Conservation (phyloP, 2,888 invertebrate genomes). For the Athrips mouffetella region DNA sequence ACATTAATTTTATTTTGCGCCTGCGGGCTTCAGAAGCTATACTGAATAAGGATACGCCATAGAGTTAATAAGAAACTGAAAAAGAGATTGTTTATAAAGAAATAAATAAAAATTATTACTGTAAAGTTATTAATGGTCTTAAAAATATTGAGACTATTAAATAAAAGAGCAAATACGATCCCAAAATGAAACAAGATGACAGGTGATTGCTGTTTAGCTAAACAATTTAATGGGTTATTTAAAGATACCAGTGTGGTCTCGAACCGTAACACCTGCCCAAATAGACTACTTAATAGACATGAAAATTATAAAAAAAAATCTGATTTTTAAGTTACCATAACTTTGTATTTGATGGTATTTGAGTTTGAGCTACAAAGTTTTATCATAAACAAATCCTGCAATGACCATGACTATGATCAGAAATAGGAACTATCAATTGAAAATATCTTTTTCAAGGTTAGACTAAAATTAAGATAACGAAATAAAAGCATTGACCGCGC, state of each 20-base stretch:
- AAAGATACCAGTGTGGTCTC: slow-evolving; percentile 11
- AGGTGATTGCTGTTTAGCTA: slow-evolving; percentile 3
- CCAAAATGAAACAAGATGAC: not conserved
- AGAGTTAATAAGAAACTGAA: not conserved
- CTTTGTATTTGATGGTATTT: not conserved
- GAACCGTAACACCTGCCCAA: slow-evolving; percentile 10
- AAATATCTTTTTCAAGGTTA: slow-evolving; percentile 19
- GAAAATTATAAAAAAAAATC: not conserved
- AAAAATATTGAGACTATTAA: not conserved
- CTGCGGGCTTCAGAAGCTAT: slow-evolving; percentile 4
- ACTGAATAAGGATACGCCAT: not conserved
- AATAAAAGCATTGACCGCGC: slow-evolving; percentile 22
- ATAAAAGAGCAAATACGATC: not conserved
- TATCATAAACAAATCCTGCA: slow-evolving; percentile 3
- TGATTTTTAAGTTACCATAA: not conserved
- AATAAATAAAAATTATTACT: not conserved
- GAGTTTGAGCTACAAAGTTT: not conserved
- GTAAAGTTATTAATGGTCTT: not conserved
- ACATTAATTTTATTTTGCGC: slow-evolving; percentile 7
- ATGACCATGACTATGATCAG: slow-evolving; percentile 17
- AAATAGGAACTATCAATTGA: slow-evolving; percentile 13
- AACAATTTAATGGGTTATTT: slow-evolving; percentile 3
- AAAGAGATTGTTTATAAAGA: not conserved
- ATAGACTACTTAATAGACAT: slow-evolving; percentile 4
- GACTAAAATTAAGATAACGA: no score